Conservation (phyloP, 2,888 invertebrate genomes). For the Synergus umbraculus region DNA sequence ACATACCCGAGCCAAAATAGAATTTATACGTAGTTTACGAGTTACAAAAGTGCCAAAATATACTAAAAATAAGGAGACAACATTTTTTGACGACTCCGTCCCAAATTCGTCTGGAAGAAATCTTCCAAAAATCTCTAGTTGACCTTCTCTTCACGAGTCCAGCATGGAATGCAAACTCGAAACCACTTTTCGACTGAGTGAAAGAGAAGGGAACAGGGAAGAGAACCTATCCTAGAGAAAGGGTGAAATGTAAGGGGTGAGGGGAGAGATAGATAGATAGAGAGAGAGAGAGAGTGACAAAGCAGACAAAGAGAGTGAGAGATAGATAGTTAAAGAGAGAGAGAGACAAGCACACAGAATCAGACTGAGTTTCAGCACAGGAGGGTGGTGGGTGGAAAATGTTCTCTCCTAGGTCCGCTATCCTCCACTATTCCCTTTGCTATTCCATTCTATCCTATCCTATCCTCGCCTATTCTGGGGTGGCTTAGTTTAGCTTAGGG, state of each 20-base stretch:
- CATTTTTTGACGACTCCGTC: neutral
- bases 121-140: neutral
- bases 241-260: slow-evolving; percentile 38
- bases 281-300: slow-evolving; percentile 24
- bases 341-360: slow-evolving; percentile 42
- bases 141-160: slow-evolving; percentile 2
- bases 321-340: slow-evolving; percentile 53
- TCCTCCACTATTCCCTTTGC: slow-evolving; percentile 47
- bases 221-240: slow-evolving; percentile 23
- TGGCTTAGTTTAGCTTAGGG: slow-evolving; percentile 73
- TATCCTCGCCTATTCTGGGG: slow-evolving; percentile 68
- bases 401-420: slow-evolving; percentile 33
- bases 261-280: slow-evolving; percentile 56
- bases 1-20: neutral
- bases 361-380: slow-evolving; percentile 60
- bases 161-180: neutral
- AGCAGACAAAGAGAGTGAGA: slow-evolving; percentile 19
- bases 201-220: slow-evolving; percentile 27
- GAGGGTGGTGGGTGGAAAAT: slow-evolving; percentile 36
- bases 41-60: too few species aligned
- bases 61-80: too few species aligned
- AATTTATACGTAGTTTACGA: neutral
- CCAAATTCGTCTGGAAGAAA: neutral
- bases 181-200: slow-evolving; percentile 4
- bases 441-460: slow-evolving; percentile 44